These are phyloP conservation scores for Drosophila meridiana DNA, from an alignment of 2,888 invertebrate species.

Conservation along the genomic window DNA sequence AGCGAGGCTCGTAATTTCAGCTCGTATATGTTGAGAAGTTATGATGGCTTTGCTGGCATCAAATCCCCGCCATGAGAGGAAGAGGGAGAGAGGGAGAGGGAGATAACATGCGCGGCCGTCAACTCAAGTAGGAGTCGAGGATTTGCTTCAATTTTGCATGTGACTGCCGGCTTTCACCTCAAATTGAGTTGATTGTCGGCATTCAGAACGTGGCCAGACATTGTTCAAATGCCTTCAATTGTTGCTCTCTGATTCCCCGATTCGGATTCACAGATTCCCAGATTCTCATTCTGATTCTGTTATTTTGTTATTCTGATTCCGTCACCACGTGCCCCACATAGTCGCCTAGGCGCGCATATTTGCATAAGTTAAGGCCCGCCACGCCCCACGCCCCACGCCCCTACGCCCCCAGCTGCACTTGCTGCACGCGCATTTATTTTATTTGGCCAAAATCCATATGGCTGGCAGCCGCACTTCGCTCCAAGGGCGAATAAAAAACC, in stretches of 20 bases:
- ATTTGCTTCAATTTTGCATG: constrained; percentile 57
- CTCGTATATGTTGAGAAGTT: constrained; percentile 41
- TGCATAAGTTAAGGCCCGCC: constrained; percentile 47
- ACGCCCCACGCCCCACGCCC: constrained; percentile 7
- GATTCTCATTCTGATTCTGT: constrained; percentile 25
- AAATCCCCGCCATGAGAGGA: constrained; percentile 35
- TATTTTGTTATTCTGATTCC: constrained; percentile 50
- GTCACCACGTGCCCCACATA: constrained; percentile 42
- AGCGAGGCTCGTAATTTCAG: constrained; percentile 52
- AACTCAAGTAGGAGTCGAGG: constrained; percentile 26
- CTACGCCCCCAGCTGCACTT: constrained; percentile 33
- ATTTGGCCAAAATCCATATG: constrained; percentile 36
- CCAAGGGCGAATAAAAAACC: background rate
- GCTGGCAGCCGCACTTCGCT: constrained; percentile 18
- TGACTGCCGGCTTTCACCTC: constrained; percentile 41
- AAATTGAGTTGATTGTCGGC: constrained; percentile 76
- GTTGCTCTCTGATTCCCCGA: constrained; percentile 38
- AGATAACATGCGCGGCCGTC: constrained; percentile 15
- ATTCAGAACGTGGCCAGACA: constrained; percentile 66
- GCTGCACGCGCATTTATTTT: constrained; percentile 43
- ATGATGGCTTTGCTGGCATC: constrained; percentile 34
- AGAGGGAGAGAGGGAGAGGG: background rate
- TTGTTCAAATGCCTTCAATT: constrained; percentile 46
- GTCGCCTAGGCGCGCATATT: constrained; percentile 44
- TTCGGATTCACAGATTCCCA: constrained; percentile 9